phyloP scores from a whole-genome alignment of 30 jellyfish, hydroid and myxozoan species.

The Catostylus mosaicus region DNA sequence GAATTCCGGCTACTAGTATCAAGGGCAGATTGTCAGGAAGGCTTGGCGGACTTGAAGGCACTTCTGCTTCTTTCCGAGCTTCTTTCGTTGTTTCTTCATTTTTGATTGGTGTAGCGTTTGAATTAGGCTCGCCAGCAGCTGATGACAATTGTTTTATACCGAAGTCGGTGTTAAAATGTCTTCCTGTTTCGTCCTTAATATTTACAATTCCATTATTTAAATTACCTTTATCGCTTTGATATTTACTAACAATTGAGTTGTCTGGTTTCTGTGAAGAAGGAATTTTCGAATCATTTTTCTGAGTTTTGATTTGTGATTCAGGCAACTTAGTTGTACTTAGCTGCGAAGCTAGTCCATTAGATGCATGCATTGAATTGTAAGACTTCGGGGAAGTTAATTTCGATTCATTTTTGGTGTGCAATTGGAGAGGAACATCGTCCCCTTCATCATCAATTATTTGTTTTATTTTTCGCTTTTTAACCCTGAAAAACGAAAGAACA shows the following conservation, averaged over 20 bases:
- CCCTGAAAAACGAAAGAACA: conserved; percentile 2
- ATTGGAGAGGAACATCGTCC: conserved; percentile 17
- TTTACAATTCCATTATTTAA: not conserved
- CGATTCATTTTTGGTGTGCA: not conserved
- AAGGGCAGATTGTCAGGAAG: conserved; percentile 80
- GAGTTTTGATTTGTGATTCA: not conserved
- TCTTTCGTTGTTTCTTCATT: conserved; percentile 28
- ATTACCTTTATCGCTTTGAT: not conserved
- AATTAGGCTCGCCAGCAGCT: not conserved
- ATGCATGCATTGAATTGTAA: not conserved
- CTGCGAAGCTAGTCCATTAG: conserved; percentile 8
- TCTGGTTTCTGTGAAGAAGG: not conserved
- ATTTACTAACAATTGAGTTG: not conserved
- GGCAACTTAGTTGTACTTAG: not conserved
- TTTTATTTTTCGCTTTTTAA: conserved; percentile 34
- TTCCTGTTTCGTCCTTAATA: not conserved
- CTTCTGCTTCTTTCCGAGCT: conserved; percentile 36
- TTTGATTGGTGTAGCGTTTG: not conserved
- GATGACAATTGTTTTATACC: not conserved
- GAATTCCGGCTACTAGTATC: conserved; percentile 61
- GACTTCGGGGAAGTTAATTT: not conserved
- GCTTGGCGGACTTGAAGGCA: conserved; percentile 69
- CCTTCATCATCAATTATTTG: conserved; percentile 16
- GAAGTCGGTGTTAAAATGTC: not conserved
- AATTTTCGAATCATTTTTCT: not conserved